Conservation (phyloP, 2,113 vertebrate species). For the Mustela nigripes region DNA sequence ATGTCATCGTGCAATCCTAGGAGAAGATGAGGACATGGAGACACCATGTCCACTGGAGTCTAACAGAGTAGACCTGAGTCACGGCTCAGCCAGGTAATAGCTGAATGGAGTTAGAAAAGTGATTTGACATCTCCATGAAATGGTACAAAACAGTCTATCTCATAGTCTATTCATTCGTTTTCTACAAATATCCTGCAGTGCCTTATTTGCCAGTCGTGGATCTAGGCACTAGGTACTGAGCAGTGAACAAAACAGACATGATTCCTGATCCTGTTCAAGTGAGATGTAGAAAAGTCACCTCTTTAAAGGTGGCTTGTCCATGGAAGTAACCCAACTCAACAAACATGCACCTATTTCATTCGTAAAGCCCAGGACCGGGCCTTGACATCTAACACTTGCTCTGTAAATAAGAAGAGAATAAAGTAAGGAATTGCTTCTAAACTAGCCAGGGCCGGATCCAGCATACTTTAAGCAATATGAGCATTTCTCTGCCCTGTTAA, state of each 20-base stretch:
- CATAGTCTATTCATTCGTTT: not conserved
- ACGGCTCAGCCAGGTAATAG: not conserved
- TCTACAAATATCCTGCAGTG: not conserved
- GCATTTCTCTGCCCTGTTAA: not conserved
- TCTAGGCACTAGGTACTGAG: not conserved
- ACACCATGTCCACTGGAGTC: not conserved
- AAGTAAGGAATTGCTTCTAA: not conserved
- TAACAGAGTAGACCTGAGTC: not conserved
- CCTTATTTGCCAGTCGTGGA: not conserved
- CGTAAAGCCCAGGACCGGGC: not conserved
- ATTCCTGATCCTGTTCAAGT: not conserved
- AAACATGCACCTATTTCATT: not conserved
- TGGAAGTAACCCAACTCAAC: not conserved
- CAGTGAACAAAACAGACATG: not conserved
- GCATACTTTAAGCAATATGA: not conserved
- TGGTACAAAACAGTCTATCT: not conserved
- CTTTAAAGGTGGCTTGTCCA: not conserved
- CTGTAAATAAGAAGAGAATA: conserved; percentile 8
- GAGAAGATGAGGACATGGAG: not conserved
- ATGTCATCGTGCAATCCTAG: too few relatives aligned
- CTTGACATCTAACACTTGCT: not conserved
- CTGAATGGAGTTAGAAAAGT: not conserved
- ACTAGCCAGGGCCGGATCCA: not conserved
- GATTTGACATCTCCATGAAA: not conserved
- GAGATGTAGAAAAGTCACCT: not conserved